phyloP scores from a whole-genome alignment of 2,113 vertebrate genomes.

The Hypanus sabinus region DNA sequence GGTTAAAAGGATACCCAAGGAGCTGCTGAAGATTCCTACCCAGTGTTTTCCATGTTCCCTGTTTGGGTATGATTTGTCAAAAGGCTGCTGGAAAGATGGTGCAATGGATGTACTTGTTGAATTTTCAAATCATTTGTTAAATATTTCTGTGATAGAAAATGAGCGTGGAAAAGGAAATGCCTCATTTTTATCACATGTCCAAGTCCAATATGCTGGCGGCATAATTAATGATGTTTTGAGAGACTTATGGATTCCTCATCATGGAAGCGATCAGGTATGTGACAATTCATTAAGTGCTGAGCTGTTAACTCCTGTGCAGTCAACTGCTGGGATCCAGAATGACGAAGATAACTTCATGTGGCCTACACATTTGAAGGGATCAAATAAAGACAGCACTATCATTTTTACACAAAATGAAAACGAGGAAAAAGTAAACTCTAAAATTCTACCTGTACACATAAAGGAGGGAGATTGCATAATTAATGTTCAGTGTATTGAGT shows the following conservation, averaged over 20 bases:
- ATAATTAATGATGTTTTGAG: constrained; percentile 68
- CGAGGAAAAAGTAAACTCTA: neutral
- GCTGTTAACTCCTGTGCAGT: neutral
- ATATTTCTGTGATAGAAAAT: constrained; percentile 61
- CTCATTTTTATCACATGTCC: constrained; percentile 56
- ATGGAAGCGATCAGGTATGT: neutral
- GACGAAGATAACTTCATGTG: neutral
- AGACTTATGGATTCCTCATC: constrained; percentile 52
- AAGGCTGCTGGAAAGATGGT: constrained; percentile 61
- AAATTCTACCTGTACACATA: neutral
- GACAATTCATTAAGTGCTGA: neutral
- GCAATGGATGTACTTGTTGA: constrained; percentile 60
- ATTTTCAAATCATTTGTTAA: constrained; percentile 57
- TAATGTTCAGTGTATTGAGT: neutral
- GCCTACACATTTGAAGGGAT: neutral
- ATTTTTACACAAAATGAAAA: neutral
- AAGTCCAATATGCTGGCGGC: constrained; percentile 58
- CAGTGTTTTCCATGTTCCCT: constrained; percentile 80
- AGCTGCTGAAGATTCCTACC: constrained; percentile 56
- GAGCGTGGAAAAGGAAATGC: constrained; percentile 39
- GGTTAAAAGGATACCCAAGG: constrained; percentile 57
- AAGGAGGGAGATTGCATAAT: neutral
- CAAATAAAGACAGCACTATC: neutral
- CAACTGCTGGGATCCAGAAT: neutral
- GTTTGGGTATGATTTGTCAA: constrained; percentile 61